A percentile compares a stretch with the other conserved stretches of the same genome.
These are phyloP conservation scores for Poeciliopsis infans DNA, from an alignment of 2,797 vertebrate genomes.

Conservation along the genomic window DNA sequence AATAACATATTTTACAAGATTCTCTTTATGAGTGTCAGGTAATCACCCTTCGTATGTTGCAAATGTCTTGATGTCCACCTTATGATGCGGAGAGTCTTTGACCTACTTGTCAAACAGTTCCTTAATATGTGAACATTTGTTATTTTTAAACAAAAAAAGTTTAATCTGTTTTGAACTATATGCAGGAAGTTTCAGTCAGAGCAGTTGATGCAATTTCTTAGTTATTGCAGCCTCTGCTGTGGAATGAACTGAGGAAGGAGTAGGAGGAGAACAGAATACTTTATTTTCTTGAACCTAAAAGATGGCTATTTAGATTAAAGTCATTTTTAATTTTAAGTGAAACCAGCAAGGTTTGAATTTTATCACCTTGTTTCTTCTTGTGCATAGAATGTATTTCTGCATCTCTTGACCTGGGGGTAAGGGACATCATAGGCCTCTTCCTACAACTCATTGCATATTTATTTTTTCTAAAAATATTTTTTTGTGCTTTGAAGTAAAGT, in stretches of 20 bases:
- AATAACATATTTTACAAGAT: neutral
- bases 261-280: constrained; percentile 42
- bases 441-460: neutral
- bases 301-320: neutral
- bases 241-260: constrained; percentile 12
- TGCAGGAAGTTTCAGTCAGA: constrained; percentile 39
- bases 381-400: constrained; percentile 33
- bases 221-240: constrained; percentile 39
- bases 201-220: constrained; percentile 43
- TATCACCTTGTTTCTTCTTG: constrained; percentile 41
- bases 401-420: constrained; percentile 10
- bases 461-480: neutral
- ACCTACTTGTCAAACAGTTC: neutral
- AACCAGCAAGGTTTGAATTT: constrained; percentile 50
- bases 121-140: constrained; percentile 4
- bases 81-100: neutral
- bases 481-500: neutral
- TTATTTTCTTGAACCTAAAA: constrained; percentile 43
- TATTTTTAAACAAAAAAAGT: neutral
- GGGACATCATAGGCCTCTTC: neutral
- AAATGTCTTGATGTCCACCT: neutral
- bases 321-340: constrained; percentile 63
- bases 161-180: constrained; percentile 18
- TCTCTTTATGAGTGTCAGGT: neutral
- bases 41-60: neutral